phyloP scores from a whole-genome alignment of 64 coral and sea anemone genomes.

The Montipora cactus region DNA sequence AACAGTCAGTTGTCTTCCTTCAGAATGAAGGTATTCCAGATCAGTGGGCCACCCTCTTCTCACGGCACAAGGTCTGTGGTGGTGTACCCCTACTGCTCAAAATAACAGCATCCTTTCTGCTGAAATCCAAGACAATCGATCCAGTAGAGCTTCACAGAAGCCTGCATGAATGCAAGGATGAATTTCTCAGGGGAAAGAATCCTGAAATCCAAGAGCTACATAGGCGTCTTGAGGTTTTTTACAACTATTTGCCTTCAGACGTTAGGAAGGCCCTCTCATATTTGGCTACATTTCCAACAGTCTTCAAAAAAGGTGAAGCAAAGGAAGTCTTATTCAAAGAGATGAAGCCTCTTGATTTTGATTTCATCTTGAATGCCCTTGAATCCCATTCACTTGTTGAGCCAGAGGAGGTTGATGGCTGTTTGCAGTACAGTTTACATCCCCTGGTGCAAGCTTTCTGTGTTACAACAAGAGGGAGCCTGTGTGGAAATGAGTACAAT shows the following conservation, averaged over 20 bases:
- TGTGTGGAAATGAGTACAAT: neutral
- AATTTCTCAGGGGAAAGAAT: neutral
- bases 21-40: neutral
- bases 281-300: constrained; percentile 43
- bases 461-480: neutral
- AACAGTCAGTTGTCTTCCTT: constrained; percentile 23
- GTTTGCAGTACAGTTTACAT: constrained; percentile 27
- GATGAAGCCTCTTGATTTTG: neutral
- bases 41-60: neutral
- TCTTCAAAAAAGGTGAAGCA: constrained; percentile 39
- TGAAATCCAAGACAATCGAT: neutral
- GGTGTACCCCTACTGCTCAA: constrained; percentile 55
- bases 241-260: constrained; percentile 4
- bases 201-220: neutral
- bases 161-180: constrained; percentile 13
- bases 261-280: neutral
- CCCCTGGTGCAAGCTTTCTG: constrained; percentile 46
- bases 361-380: neutral
- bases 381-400: constrained; percentile 22
- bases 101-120: constrained; percentile 25
- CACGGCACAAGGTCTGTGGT: constrained; percentile 12
- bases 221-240: neutral
- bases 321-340: neutral
- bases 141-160: constrained; percentile 4
- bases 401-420: neutral